Evolutionary conservation across 2,888 invertebrate genomes (phyloP), one percentile per base, ranked within the genome.

Genomic region (Pristionchus japonicus): DNA sequence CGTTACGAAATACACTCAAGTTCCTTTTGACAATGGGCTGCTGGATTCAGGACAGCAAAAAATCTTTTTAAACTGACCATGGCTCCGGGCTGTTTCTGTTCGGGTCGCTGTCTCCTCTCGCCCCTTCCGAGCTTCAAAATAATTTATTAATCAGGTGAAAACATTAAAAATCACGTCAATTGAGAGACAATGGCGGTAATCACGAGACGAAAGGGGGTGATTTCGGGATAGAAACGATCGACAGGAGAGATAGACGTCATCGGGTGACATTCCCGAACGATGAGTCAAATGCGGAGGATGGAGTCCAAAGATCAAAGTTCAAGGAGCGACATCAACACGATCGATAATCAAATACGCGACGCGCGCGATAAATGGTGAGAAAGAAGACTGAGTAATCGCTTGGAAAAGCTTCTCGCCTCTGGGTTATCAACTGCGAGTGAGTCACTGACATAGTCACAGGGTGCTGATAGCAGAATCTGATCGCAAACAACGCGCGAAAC

Each of bases 401-500:
- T 0, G 47, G 47, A 34, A 1, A 27, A 82, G 47, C 52, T 47
- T 17, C 34, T 4, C 82, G n/a, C 40, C 82, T 31, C 27, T 57
- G 83, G 37, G 31, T 83, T 57, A 83, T 83, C 61, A 83, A 4
- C 27, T 37, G 23, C 13, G 20, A n/a, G 34, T 83, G 83, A 83
- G 7, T 57, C 57, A 83, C 4, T 34, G 49, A 49, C n/a, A n/a
- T 49, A 80, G 61, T 37, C 34, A 80, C 27, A n/a, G 11, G 52
- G 11, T 52, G 37, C 37, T 52, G 34, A 52, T 37, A n/a, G 34
- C 67, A 3, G 27, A n/a, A 3, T 27, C 43, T 77, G 23, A n/a
- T 77, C 13, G 27, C 40, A 77, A 77, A 47, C 27, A 77, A 77
- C 17, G 70, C 7, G 40, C 7, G 11, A 74, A 74, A 31, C 6